phyloP scores from a whole-genome alignment of 2,797 vertebrate species.

The Macrochelys suwanniensis region DNA sequence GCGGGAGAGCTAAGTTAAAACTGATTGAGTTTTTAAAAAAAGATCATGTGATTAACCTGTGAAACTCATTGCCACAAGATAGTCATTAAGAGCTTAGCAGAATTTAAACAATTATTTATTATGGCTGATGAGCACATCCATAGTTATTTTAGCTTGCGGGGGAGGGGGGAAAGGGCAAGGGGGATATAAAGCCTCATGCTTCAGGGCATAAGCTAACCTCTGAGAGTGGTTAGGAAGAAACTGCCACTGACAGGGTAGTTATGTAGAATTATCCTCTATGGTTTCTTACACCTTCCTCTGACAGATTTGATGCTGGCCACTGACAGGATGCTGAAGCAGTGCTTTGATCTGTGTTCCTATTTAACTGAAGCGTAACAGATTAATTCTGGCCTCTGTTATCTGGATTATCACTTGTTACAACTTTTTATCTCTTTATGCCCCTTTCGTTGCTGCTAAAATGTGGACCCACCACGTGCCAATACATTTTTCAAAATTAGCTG shows the following conservation, averaged over 20 bases:
- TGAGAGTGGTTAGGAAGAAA: neutral
- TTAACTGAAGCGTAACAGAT: fast-evolving
- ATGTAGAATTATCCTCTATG: fast-evolving
- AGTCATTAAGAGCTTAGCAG: neutral
- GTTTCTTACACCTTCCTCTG: neutral
- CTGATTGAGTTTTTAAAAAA: neutral
- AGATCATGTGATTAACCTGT: neutral
- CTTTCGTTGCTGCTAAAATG: neutral
- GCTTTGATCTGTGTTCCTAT: fast-evolving
- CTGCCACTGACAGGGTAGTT: neutral
- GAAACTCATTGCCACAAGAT: neutral
- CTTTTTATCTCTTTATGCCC: neutral
- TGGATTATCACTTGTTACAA: neutral
- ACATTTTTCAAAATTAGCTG: neutral
- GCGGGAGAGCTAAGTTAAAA: neutral
- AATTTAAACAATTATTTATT: neutral
- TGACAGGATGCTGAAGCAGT: fast-evolving
- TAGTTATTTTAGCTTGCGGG: neutral
- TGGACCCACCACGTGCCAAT: neutral
- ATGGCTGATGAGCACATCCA: fast-evolving
- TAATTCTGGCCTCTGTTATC: fast-evolving
- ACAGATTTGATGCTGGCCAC: fast-evolving
- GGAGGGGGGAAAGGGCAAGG: neutral
- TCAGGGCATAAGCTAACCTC: neutral
- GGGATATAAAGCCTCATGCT: neutral